Evolutionary conservation across 2,113 vertebrate species (phyloP).

Genomic region (Paramormyrops kingsleyae): DNA sequence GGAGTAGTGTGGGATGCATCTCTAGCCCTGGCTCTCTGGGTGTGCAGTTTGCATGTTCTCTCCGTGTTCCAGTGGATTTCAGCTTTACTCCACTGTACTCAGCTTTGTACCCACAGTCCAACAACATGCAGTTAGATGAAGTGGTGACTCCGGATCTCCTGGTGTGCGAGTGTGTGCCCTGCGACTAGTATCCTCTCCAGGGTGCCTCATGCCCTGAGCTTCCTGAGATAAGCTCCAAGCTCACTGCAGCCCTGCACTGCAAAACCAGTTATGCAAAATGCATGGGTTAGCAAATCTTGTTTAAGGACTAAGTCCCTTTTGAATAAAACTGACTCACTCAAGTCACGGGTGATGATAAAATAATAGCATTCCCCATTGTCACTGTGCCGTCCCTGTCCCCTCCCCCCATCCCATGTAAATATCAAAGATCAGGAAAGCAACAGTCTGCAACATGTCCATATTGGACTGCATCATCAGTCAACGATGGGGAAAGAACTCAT

Average conservation of each 20-base stretch:
- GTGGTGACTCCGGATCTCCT: background rate
- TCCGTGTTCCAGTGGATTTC: background rate
- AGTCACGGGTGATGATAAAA: background rate
- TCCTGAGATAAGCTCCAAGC: background rate
- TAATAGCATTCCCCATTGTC: background rate
- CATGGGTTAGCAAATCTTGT: background rate
- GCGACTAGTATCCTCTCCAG: background rate
- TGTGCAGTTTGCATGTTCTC: background rate
- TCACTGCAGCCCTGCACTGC: background rate
- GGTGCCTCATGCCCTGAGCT: background rate
- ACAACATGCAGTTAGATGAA: background rate
- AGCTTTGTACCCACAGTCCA: background rate
- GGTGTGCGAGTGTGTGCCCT: background rate
- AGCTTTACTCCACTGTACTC: background rate
- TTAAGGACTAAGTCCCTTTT: background rate
- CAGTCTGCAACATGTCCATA: background rate
- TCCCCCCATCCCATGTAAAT: background rate
- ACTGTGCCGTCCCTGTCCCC: background rate
- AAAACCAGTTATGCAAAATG: background rate
- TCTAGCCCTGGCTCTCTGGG: background rate
- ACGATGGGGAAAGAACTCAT: background rate
- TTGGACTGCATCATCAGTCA: background rate
- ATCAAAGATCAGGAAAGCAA: background rate
- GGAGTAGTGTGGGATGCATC: background rate
- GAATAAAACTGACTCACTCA: background rate